A percentile compares a stretch with the other conserved stretches of the same genome.
These are phyloP conservation scores for Mesaphorura yosii DNA, from an alignment of 1,140 invertebrate genomes.

Conservation along the genomic window DNA sequence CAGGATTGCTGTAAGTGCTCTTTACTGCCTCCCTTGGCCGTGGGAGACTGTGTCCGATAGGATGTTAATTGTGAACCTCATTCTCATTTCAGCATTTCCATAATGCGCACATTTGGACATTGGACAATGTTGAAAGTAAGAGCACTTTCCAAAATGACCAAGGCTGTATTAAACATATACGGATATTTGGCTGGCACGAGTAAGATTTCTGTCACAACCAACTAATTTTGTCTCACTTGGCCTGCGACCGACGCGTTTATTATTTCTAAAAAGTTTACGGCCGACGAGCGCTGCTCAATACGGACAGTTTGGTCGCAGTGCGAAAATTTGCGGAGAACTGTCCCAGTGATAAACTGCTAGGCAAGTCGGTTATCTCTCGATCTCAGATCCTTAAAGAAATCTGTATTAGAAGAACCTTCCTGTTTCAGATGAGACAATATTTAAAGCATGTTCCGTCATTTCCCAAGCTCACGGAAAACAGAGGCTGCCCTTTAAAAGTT, in stretches of 20 bases:
- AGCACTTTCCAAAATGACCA: conserved; percentile 21
- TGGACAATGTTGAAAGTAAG: conserved; percentile 26
- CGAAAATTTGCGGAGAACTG: conserved; percentile 51
- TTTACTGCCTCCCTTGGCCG: too few species aligned
- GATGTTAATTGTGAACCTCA: too few species aligned
- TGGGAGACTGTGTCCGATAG: too few species aligned
- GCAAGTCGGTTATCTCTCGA: conserved; percentile 47
- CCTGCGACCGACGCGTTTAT: not conserved
- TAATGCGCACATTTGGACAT: conserved; percentile 20
- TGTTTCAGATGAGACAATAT: too few species aligned
- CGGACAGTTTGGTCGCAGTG: conserved; percentile 48
- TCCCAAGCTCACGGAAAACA: conserved; percentile 51
- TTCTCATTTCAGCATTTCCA: too few species aligned
- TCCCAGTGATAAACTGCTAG: conserved; percentile 52
- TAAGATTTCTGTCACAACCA: too few species aligned
- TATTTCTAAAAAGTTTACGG: conserved; percentile 32
- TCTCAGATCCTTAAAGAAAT: too few species aligned
- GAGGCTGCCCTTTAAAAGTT: conserved; percentile 44
- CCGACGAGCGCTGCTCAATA: conserved; percentile 45
- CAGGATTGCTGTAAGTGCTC: too few species aligned
- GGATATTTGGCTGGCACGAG: conserved; percentile 14
- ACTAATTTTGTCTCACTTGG: conserved; percentile 12
- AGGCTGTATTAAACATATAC: conserved; percentile 16
- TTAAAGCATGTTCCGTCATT: conserved; percentile 51
- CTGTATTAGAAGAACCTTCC: too few species aligned